phyloP scores from a whole-genome alignment of 1,140 invertebrate species.

The Hylyphantes graminicola region DNA sequence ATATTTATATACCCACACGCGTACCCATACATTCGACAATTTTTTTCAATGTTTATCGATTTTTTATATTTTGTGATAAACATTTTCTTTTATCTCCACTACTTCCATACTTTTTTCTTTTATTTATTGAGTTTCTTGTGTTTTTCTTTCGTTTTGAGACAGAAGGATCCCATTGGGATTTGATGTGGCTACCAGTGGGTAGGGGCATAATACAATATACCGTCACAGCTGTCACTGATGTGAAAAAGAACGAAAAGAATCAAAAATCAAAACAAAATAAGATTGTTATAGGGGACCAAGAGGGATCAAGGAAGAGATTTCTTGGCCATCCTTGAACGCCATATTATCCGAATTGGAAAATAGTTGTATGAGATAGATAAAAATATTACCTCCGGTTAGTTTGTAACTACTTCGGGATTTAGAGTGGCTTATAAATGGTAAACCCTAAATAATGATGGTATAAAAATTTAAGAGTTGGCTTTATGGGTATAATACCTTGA shows the following conservation, averaged over 20 bases:
- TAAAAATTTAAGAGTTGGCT: too few relatives aligned
- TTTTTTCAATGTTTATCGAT: conserved; percentile 37
- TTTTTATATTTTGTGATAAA: neutral
- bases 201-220: conserved; percentile 56
- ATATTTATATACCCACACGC: neutral
- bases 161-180: conserved; percentile 37
- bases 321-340: conserved; percentile 41
- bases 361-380: neutral
- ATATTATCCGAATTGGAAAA: conserved; percentile 27
- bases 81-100: neutral
- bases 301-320: conserved; percentile 15
- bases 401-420: too few relatives aligned
- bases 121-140: conserved; percentile 18
- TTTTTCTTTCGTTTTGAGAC: conserved; percentile 22
- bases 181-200: conserved; percentile 36
- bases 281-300: conserved; percentile 32
- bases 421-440: too few relatives aligned
- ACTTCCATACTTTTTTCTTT: neutral
- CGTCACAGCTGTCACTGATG: conserved; percentile 54
- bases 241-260: conserved; percentile 2
- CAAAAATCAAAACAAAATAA: conserved; percentile 30
- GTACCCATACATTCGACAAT: neutral
- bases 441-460: too few relatives aligned
- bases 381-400: too few relatives aligned
- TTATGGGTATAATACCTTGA: too few relatives aligned